Evolutionary conservation across 2,113 vertebrate genomes (phyloP).

Genomic region (Acinonyx jubatus): DNA sequence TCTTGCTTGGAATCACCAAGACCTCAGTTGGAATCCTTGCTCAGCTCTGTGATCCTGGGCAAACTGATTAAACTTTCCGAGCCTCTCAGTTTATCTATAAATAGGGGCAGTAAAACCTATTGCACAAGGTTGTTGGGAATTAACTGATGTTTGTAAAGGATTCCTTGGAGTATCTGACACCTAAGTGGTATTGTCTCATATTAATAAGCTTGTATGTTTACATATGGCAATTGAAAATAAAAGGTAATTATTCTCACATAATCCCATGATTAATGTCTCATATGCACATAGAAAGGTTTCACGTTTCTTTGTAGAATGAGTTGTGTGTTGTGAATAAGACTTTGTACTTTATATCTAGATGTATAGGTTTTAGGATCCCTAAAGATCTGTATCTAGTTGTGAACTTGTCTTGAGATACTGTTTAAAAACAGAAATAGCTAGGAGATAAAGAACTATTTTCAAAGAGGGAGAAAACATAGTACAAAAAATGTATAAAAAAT

Average conservation of each 20-base stretch:
- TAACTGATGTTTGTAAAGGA: background rate
- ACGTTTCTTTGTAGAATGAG: background rate
- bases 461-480: background rate
- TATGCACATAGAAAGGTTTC: background rate
- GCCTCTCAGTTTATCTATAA: background rate
- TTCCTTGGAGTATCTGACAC: background rate
- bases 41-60: background rate
- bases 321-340: background rate
- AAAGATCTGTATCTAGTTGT: background rate
- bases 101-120: background rate
- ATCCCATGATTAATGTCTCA: background rate
- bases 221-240: background rate
- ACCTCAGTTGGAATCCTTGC: background rate
- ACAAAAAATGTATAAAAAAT: background rate
- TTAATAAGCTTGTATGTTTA: background rate
- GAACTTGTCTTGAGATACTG: conserved; percentile 16
- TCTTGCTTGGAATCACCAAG: background rate
- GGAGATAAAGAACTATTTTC: background rate
- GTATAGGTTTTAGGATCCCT: background rate
- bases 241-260: background rate
- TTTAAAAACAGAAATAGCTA: background rate
- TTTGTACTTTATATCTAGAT: conserved; percentile 22
- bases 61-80: background rate
- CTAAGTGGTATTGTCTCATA: background rate
- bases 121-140: background rate